A percentile compares a stretch with the other conserved stretches of the same genome.
phyloP scores from a whole-genome alignment of 1,140 invertebrate genomes.

The Sycophila sp. region DNA sequence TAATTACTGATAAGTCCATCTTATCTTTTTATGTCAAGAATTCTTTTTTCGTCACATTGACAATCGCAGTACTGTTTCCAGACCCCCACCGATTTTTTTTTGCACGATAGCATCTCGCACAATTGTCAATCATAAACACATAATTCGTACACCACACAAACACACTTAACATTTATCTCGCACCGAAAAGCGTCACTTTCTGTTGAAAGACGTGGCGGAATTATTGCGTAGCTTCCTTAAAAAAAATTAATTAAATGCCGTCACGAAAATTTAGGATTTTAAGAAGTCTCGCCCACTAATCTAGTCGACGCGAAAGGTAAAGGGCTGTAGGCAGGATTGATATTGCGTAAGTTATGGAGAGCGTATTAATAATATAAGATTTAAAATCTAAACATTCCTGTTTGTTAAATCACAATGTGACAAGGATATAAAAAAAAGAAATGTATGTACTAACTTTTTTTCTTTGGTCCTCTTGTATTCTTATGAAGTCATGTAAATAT shows the following conservation, averaged over 20 bases:
- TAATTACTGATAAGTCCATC: too few species aligned
- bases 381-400: constrained; percentile 51
- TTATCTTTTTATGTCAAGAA: not conserved
- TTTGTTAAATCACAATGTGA: constrained; percentile 44
- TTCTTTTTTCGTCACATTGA: not conserved
- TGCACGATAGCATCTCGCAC: constrained; percentile 12
- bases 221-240: constrained; percentile 9
- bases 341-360: constrained; percentile 22
- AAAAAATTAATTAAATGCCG: not conserved
- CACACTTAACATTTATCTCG: not conserved
- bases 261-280: constrained; percentile 6
- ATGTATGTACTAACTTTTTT: constrained; percentile 19
- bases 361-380: constrained; percentile 27
- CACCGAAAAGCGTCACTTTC: not conserved
- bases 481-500: constrained; percentile 52
- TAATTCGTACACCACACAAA: not conserved
- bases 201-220: constrained; percentile 1
- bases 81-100: not conserved
- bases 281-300: constrained; percentile 31
- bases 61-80: too few species aligned
- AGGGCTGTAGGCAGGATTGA: constrained; percentile 1
- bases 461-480: constrained; percentile 16
- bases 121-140: constrained; percentile 9
- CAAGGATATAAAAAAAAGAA: constrained; percentile 8
- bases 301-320: constrained; percentile 32